A percentile compares a stretch with the other conserved stretches of the same genome.
These are phyloP conservation scores for Tiliacea citrago DNA, from an alignment of 2,888 invertebrate species.

Conservation along the genomic window DNA sequence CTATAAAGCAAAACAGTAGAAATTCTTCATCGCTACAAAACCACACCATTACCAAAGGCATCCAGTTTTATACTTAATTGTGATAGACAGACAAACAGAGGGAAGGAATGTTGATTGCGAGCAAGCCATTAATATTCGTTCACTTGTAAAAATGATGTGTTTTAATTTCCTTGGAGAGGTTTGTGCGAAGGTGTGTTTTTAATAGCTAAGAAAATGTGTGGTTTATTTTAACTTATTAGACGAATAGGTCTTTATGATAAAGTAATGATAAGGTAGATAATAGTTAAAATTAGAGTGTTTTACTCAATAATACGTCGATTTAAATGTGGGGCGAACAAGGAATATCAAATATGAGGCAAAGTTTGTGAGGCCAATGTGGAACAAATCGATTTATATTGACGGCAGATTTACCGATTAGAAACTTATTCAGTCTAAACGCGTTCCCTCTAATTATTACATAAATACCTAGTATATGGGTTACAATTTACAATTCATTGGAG, in stretches of 20 bases:
- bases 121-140: constrained; percentile 42
- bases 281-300: too few relatives aligned
- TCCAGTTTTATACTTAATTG: constrained; percentile 54
- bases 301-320: too few relatives aligned
- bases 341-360: too few relatives aligned
- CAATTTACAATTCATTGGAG: too few relatives aligned
- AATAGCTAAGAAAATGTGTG: background rate
- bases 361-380: too few relatives aligned
- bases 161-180: constrained; percentile 1
- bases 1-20: constrained; percentile 29
- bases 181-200: constrained; percentile 2
- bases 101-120: constrained; percentile 64
- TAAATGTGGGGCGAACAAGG: too few relatives aligned
- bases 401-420: background rate
- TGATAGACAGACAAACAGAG: constrained; percentile 46
- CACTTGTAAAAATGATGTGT: constrained; percentile 52
- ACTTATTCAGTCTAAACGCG: background rate
- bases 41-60: constrained; percentile 41
- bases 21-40: constrained; percentile 46
- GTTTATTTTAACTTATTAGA: background rate
- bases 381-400: too few relatives aligned
- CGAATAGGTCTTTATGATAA: background rate
- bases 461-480: background rate
- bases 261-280: too few relatives aligned
- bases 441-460: background rate